Conservation (phyloP, 1,140 invertebrate species). For the Artemia franciscana region DNA sequence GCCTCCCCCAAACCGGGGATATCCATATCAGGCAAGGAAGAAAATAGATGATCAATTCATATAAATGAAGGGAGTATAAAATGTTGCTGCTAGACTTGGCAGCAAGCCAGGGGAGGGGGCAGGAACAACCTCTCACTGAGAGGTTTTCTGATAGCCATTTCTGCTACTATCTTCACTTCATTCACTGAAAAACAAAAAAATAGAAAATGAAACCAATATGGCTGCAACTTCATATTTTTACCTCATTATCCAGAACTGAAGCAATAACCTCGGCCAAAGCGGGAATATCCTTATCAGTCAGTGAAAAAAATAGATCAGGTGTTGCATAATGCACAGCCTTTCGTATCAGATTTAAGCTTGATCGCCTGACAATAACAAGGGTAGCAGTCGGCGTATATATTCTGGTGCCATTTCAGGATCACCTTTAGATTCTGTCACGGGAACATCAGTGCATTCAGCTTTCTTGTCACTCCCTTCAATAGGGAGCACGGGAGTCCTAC, state of each 20-base stretch:
- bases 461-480: conserved; percentile 19
- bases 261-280: conserved; percentile 78
- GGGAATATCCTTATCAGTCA: conserved; percentile 43
- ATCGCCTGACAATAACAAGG: conserved; percentile 79
- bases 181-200: conserved; percentile 12
- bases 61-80: no score
- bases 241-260: conserved; percentile 78
- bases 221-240: conserved; percentile 19
- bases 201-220: conserved; percentile 1
- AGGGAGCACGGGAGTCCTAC: conserved; percentile 15
- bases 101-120: no score
- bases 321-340: conserved; percentile 90
- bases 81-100: no score
- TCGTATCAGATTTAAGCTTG: conserved; percentile 76
- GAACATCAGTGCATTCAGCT: conserved; percentile 26
- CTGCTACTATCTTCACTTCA: no score
- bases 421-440: conserved; percentile 46
- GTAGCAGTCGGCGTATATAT: conserved; percentile 64
- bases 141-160: no score
- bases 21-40: conserved; percentile 38
- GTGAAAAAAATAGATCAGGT: conserved; percentile 37
- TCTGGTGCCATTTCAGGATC: conserved; percentile 89
- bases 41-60: no score
- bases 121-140: no score
- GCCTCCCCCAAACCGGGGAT: conserved; percentile 76